Evolutionary conservation across 92 coral and sea anemone genomes (phyloP), one percentile per base, ranked within the genome.

Genomic region (Ricordea florida): DNA sequence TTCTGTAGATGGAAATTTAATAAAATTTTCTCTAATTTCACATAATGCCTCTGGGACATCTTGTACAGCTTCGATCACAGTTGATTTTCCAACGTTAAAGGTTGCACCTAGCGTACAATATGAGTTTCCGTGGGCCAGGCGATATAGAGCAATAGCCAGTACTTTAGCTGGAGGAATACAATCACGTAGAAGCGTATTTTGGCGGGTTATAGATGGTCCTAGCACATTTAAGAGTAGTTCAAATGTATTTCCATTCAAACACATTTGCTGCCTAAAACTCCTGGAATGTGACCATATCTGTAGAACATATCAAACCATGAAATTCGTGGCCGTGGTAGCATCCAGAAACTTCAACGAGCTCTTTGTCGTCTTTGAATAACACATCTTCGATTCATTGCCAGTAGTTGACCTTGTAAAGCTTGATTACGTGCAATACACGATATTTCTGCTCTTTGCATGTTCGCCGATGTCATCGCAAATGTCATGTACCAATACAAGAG

Each of bases 121-220:
- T 1, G 42, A 28, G 71, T 64, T 64, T 26, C 71, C 71, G 30
- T 44, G 57, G 43, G 71, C 56, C 16, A 64, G 29, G 3, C 41
- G 56, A 20, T 43, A 64, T 6, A 64, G 52, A 7, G 53, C 56
- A 10, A 64, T 25, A 44, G 71, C 53, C 9, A 64, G 71, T 17
- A 64, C 71, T n/a, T 43, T 43, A 16, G 27, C 56, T 26, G 55
- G 71, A 43, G 70, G 40, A 63, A 64, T 64, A 6, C 56, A 29
- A 29, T 64, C 40, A n/a, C 24, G 71, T 42, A 44, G 29, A 1
- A 28, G 4, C 40, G 75, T 68, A 55, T 50, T 50, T 68, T 50
- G 61, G 11, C 35, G 17, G 61, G 24, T 15, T 16, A 68, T 34
- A 17, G 0, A 34, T 10, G 71, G 38, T 3, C 13, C 18, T 2